Percentiles rank a stretch among this genome's conserved stretches.
Evolutionary conservation across 1,140 invertebrate species (phyloP).

Genomic region (Lepidurus apus): DNA sequence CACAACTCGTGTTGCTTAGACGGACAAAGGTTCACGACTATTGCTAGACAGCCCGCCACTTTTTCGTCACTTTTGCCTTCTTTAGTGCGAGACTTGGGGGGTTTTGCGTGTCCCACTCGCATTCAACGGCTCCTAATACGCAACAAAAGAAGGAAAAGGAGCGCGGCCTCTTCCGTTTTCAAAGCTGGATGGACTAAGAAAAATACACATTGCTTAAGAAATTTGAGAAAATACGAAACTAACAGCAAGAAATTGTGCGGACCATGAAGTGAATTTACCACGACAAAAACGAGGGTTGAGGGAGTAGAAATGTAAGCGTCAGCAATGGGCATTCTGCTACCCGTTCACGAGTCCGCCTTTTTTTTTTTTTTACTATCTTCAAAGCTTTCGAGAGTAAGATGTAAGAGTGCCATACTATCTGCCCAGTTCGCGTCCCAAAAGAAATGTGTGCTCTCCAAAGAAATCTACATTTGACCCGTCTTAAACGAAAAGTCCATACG

Average conservation of each 20-base stretch:
- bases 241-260: not conserved
- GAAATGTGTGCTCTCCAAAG: not conserved
- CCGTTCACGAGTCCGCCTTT: too few species aligned
- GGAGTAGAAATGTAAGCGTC: too few species aligned
- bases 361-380: too few species aligned
- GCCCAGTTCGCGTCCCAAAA: not conserved
- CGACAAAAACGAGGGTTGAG: too few species aligned
- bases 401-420: not conserved
- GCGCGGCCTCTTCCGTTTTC: not conserved
- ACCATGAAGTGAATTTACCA: not conserved
- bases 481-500: not conserved
- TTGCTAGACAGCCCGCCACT: not conserved
- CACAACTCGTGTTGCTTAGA: not conserved
- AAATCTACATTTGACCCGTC: not conserved
- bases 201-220: not conserved
- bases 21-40: not conserved
- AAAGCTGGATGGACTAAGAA: not conserved
- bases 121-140: not conserved
- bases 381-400: too few species aligned
- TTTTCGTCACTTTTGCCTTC: not conserved
- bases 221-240: not conserved
- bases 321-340: too few species aligned
- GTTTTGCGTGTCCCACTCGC: not conserved
- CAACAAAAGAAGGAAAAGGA: not conserved
- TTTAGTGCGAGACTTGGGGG: not conserved